These are phyloP conservation scores for Watsonalla binaria DNA, from an alignment of 2,888 invertebrate genomes.

Conservation along the genomic window DNA sequence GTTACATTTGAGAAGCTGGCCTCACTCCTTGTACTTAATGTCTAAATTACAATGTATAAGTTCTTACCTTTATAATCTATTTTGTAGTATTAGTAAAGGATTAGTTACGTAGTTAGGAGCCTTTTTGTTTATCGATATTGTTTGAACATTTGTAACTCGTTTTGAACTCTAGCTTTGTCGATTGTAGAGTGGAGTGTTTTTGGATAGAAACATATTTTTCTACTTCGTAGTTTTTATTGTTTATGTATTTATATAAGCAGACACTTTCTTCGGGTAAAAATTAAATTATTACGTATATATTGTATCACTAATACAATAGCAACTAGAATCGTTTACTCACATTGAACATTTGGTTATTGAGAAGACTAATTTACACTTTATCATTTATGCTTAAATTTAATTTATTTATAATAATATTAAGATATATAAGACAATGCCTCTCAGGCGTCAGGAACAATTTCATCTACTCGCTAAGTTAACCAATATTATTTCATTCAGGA, in stretches of 20 bases:
- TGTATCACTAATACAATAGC: slow-evolving; percentile 77
- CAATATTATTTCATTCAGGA: slow-evolving; percentile 60
- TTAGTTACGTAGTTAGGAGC: slow-evolving; percentile 1
- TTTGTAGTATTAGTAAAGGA: too few species aligned
- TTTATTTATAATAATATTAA: slow-evolving; percentile 54
- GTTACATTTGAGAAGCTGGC: slow-evolving; percentile 3
- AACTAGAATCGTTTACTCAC: slow-evolving; percentile 77
- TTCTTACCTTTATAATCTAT: slow-evolving; percentile 6
- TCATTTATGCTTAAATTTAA: slow-evolving; percentile 55
- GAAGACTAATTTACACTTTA: slow-evolving; percentile 56
- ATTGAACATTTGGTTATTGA: slow-evolving; percentile 77
- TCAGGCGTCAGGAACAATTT: slow-evolving; percentile 78
- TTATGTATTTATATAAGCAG: slow-evolving; percentile 74
- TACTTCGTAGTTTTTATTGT: slow-evolving; percentile 77
- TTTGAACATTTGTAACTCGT: not conserved
- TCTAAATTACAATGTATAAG: too few species aligned
- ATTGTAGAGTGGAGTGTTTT: too few species aligned
- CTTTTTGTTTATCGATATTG: not conserved
- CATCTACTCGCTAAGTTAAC: slow-evolving; percentile 74
- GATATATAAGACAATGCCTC: slow-evolving; percentile 75
- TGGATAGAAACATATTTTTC: slow-evolving; percentile 31
- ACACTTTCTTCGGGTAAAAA: slow-evolving; percentile 75
- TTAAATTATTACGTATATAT: slow-evolving; percentile 78
- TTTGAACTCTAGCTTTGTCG: too few species aligned
- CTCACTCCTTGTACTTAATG: too few species aligned